These are phyloP conservation scores for Rynchops niger DNA, from an alignment of 2,113 vertebrate genomes.

Conservation along the genomic window DNA sequence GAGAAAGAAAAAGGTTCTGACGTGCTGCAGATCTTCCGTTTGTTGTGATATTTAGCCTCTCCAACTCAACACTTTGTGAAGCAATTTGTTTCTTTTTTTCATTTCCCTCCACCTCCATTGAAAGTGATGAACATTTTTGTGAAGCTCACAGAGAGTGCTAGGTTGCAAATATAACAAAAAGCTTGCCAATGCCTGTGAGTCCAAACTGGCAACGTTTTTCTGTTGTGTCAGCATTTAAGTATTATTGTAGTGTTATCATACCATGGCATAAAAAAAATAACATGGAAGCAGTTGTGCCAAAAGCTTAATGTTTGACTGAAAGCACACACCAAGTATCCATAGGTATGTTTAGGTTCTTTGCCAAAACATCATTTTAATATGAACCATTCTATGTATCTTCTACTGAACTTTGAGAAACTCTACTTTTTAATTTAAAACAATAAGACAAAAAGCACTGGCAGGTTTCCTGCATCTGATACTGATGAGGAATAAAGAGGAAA, in stretches of 20 bases:
- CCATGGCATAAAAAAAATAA: slow-evolving; percentile 10
- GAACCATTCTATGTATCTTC: slow-evolving; percentile 30
- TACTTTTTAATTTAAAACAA: slow-evolving; percentile 36
- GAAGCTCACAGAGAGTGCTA: slow-evolving; percentile 60
- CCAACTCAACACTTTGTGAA: slow-evolving; percentile 56
- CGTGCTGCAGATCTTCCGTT: slow-evolving; percentile 43
- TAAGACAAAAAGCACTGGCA: background rate
- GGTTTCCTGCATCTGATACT: slow-evolving; percentile 36
- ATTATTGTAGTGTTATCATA: slow-evolving; percentile 66
- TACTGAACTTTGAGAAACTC: background rate
- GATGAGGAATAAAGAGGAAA: background rate
- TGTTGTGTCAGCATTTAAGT: slow-evolving; percentile 72
- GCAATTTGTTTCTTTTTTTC: slow-evolving; percentile 44
- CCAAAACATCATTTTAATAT: slow-evolving; percentile 19
- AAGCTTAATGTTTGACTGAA: slow-evolving; percentile 28
- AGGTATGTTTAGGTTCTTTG: background rate
- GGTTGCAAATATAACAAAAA: slow-evolving; percentile 69
- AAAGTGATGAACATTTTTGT: slow-evolving; percentile 56
- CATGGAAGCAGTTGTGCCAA: slow-evolving; percentile 14
- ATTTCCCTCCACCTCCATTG: slow-evolving; percentile 17
- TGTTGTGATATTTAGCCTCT: slow-evolving; percentile 73
- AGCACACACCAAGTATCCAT: background rate
- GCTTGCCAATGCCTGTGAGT: slow-evolving; percentile 68
- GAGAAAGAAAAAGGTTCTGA: slow-evolving; percentile 59
- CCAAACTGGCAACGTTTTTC: slow-evolving; percentile 72